Evolutionary conservation across 2,113 vertebrate species (phyloP).

Genomic region (Propithecus coquereli): DNA sequence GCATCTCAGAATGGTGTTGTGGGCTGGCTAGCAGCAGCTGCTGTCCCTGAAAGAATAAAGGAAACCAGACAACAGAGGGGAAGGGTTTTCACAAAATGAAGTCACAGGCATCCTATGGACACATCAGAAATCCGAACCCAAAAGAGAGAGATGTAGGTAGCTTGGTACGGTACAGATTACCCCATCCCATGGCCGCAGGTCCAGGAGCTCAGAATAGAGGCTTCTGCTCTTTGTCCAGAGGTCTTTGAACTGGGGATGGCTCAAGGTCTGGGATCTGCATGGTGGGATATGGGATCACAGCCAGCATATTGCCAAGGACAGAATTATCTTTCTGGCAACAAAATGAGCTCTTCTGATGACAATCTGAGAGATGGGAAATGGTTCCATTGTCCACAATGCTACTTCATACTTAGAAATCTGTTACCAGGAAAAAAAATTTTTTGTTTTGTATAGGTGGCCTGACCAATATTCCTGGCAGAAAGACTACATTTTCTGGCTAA

Average conservation of each 20-base stretch:
- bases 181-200: rapidly evolving
- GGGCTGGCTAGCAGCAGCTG: conserved; percentile 44
- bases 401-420: not conserved
- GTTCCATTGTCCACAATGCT: not conserved
- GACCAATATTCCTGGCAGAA: not conserved
- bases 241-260: not conserved
- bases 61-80: conserved; percentile 13
- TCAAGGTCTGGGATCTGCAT: not conserved
- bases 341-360: conserved; percentile 29
- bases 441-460: not conserved
- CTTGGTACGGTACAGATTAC: not conserved
- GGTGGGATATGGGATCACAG: not conserved
- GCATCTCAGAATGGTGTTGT: conserved; percentile 14
- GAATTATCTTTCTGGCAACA: conserved; percentile 16
- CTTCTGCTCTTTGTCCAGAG: not conserved
- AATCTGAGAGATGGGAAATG: not conserved
- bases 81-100: not conserved
- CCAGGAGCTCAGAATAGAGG: not conserved
- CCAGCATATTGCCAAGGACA: not conserved
- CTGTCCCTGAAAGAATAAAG: not conserved
- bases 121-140: not conserved
- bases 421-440: not conserved
- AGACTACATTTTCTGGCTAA: not conserved
- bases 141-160: not conserved
- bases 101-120: not conserved